A percentile compares a stretch with the other conserved stretches of the same genome.
These are phyloP conservation scores for Hystrix cristata DNA, from an alignment of 2,113 vertebrate species.

Conservation along the genomic window DNA sequence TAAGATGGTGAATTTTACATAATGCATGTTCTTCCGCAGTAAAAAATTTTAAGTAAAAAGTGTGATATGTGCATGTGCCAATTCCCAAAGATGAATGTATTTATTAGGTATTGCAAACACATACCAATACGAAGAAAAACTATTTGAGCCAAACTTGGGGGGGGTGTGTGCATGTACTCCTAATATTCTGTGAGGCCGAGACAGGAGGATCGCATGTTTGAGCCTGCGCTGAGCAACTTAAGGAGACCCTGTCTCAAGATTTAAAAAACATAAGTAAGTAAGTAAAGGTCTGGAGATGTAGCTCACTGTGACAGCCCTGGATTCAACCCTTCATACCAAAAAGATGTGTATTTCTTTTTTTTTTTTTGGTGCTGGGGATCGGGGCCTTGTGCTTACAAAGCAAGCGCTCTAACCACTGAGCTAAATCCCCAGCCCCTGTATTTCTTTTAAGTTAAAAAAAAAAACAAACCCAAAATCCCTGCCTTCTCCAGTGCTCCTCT, in stretches of 20 bases:
- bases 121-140: neutral
- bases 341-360: neutral
- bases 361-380: no score
- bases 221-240: neutral
- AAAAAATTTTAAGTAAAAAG: neutral
- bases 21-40: neutral
- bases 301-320: neutral
- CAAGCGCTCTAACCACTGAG: no score
- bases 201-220: neutral
- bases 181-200: neutral
- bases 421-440: no score
- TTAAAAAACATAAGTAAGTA: neutral
- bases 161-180: no score
- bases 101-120: neutral
- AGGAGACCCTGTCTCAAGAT: neutral
- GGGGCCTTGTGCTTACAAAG: no score
- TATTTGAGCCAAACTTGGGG: neutral
- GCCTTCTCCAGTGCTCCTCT: neutral
- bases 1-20: neutral
- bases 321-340: neutral
- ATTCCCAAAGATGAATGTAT: neutral
- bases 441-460: neutral
- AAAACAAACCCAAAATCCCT: neutral
- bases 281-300: neutral
- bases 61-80: neutral